These are phyloP conservation scores for Monopterus albus DNA, from an alignment of 2,113 vertebrate genomes.

Conservation along the genomic window DNA sequence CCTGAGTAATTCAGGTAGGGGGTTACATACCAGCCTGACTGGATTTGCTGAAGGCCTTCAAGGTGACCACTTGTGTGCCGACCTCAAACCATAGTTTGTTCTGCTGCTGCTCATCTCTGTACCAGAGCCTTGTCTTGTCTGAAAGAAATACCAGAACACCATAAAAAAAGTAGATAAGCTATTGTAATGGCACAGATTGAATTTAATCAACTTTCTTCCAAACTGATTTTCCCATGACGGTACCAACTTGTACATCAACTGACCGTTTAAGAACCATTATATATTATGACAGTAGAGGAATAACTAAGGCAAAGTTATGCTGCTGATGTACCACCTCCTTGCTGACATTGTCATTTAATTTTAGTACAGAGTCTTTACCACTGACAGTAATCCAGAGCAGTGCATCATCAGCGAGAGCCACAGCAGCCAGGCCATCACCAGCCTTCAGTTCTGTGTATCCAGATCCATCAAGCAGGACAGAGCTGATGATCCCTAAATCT, in stretches of 20 bases:
- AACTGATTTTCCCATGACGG: no score
- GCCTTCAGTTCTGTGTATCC: slow-evolving; percentile 78
- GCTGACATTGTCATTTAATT: not conserved
- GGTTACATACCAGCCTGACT: slow-evolving; percentile 83
- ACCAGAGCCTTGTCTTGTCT: slow-evolving; percentile 88
- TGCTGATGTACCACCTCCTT: not conserved
- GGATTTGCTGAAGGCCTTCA: slow-evolving; percentile 85
- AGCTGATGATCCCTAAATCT: slow-evolving; percentile 84
- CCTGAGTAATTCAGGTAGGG: not conserved
- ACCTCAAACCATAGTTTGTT: slow-evolving; percentile 87
- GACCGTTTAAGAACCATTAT: no score
- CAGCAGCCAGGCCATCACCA: slow-evolving; percentile 75
- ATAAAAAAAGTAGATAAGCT: no score
- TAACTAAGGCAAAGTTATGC: no score
- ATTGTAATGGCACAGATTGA: no score
- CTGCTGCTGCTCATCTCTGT: slow-evolving; percentile 74
- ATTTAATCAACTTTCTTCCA: no score
- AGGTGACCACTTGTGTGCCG: slow-evolving; percentile 79
- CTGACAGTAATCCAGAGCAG: slow-evolving; percentile 88
- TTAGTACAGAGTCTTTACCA: slow-evolving; percentile 57
- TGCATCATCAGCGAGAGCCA: slow-evolving; percentile 77
- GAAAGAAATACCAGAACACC: no score
- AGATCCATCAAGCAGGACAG: slow-evolving; percentile 83
- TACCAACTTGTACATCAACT: no score
- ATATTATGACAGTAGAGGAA: no score